Percentiles rank a stretch among this genome's conserved stretches.
Evolutionary conservation across 2,888 invertebrate species (phyloP).

Genomic region (Metalampra italica): DNA sequence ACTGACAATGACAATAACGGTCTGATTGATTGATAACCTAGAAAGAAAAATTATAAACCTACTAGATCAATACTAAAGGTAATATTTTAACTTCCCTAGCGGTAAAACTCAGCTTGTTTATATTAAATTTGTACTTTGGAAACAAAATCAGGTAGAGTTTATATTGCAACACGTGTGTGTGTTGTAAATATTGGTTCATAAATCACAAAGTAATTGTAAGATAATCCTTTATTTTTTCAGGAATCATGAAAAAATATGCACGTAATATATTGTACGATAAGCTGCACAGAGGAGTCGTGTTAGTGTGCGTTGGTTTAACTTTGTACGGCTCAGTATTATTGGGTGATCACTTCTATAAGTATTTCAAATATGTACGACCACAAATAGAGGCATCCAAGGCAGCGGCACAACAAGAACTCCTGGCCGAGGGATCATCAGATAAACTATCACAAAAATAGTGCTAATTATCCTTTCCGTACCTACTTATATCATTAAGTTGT

Average conservation of each 20-base stretch:
- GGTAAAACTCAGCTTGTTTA: too few species aligned
- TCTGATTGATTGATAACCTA: too few species aligned
- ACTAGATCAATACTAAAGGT: too few species aligned
- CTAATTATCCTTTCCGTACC: conserved; percentile 4
- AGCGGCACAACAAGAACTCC: conserved; percentile 60
- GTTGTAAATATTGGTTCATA: too few species aligned
- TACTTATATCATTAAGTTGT: conserved; percentile 15
- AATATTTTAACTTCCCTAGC: too few species aligned
- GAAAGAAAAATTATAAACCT: too few species aligned
- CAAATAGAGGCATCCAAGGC: conserved; percentile 49
- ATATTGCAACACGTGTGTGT: too few species aligned
- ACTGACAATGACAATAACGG: too few species aligned
- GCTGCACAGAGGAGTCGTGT: conserved; percentile 67
- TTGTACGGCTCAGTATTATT: conserved; percentile 47
- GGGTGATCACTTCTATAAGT: conserved; percentile 58
- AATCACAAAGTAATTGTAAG: too few species aligned
- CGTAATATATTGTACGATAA: conserved; percentile 61
- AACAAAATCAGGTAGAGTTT: too few species aligned
- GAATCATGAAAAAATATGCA: conserved; percentile 63
- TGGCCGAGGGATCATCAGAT: conserved; percentile 70
- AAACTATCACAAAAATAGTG: conserved; percentile 39
- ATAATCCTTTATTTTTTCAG: conserved; percentile 15
- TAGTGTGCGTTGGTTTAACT: conserved; percentile 65
- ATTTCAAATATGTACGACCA: conserved; percentile 63
- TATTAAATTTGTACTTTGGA: too few species aligned